These are phyloP conservation scores for Euclidia mi DNA, from an alignment of 2,888 invertebrate genomes.

Conservation along the genomic window DNA sequence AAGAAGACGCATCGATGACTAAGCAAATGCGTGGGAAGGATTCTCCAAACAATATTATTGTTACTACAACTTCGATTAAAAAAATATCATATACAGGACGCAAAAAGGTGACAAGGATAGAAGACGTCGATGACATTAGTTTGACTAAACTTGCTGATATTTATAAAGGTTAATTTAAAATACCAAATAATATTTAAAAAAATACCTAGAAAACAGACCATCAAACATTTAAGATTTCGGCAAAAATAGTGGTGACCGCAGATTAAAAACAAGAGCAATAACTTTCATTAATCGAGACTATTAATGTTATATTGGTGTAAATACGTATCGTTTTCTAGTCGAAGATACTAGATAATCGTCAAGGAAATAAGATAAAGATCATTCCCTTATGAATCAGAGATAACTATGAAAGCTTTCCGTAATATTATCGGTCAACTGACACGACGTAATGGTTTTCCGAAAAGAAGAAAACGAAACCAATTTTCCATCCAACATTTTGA, in stretches of 20 bases:
- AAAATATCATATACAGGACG: background rate
- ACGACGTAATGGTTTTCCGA: too few relatives aligned
- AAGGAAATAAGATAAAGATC: slow-evolving; percentile 2
- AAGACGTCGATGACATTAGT: too few relatives aligned
- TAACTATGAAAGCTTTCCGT: slow-evolving; percentile 1
- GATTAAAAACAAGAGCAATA: too few relatives aligned
- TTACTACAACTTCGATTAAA: background rate
- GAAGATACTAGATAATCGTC: slow-evolving; percentile 2
- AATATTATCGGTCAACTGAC: slow-evolving; percentile 1
- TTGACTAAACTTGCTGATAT: too few relatives aligned
- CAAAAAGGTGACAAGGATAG: background rate
- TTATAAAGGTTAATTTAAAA: too few relatives aligned
- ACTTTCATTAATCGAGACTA: background rate
- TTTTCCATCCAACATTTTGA: too few relatives aligned
- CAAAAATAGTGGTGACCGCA: too few relatives aligned
- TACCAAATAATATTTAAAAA: too few relatives aligned
- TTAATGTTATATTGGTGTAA: background rate
- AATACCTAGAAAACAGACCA: too few relatives aligned
- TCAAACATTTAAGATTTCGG: too few relatives aligned
- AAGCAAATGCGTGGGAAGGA: slow-evolving; percentile 29
- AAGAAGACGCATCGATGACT: slow-evolving; percentile 47
- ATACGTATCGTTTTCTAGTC: background rate
- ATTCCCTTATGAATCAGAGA: slow-evolving; percentile 1
- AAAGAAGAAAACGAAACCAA: too few relatives aligned
- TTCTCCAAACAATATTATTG: slow-evolving; percentile 11